Evolutionary conservation across 2,113 vertebrate genomes (phyloP).

Genomic region (Gyps fulvus): DNA sequence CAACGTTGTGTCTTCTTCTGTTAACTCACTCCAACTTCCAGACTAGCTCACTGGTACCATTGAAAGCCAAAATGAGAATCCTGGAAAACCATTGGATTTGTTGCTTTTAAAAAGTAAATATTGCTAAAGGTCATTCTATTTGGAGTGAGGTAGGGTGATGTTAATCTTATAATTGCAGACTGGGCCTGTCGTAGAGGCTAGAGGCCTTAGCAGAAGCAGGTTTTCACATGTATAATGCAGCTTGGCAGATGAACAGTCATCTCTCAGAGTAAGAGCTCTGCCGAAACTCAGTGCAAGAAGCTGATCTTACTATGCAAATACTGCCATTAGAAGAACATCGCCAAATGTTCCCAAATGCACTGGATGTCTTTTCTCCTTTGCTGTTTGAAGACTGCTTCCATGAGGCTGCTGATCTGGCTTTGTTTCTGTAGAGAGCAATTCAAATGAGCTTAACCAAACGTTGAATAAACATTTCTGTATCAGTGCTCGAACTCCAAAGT

Average conservation of each 20-base stretch:
- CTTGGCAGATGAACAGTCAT: constrained; percentile 41
- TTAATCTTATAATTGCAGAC: not conserved
- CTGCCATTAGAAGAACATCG: not conserved
- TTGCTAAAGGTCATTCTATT: not conserved
- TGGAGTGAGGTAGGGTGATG: not conserved
- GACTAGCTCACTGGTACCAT: not conserved
- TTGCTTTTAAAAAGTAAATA: not conserved
- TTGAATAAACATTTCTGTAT: not conserved
- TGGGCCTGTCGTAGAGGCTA: not conserved
- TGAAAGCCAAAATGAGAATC: not conserved
- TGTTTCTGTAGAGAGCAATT: not conserved
- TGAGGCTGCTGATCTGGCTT: not conserved
- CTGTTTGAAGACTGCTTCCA: not conserved
- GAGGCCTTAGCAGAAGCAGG: not conserved
- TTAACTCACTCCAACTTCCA: not conserved
- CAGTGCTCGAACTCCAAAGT: not conserved
- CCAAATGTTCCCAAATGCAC: not conserved
- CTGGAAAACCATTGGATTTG: not conserved
- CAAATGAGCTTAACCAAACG: not conserved
- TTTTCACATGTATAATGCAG: constrained; percentile 2
- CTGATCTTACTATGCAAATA: constrained; percentile 42
- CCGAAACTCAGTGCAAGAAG: not conserved
- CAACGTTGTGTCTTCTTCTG: not conserved
- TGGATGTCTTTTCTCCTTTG: not conserved
- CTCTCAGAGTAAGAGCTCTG: not conserved